Evolutionary conservation across 2,888 invertebrate genomes (phyloP).

Genomic region (Volucella inanis): DNA sequence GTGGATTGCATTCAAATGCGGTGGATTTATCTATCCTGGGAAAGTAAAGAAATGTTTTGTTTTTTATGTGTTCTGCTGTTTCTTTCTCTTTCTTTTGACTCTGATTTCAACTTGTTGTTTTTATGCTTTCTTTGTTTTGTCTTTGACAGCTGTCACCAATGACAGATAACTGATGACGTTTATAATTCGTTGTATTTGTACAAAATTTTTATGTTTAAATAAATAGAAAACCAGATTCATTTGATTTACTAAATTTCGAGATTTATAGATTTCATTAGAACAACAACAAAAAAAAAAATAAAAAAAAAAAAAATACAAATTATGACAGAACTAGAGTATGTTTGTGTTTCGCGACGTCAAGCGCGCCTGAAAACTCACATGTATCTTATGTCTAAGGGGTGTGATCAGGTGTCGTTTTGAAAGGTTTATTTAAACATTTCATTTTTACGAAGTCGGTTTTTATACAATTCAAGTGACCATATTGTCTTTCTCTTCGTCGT

Average conservation of each 20-base stretch:
- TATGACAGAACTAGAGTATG: conserved; percentile 18
- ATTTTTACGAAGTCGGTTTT: conserved; percentile 17
- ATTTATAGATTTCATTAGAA: conserved; percentile 49
- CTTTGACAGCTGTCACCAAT: conserved; percentile 40
- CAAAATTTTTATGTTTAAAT: not conserved
- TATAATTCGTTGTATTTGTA: conserved; percentile 26
- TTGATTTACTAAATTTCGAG: conserved; percentile 59
- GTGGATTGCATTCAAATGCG: conserved; percentile 71
- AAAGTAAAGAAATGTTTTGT: conserved; percentile 35
- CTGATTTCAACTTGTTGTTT: not conserved
- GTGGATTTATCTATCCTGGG: conserved; percentile 44
- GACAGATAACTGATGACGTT: conserved; percentile 25
- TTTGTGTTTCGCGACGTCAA: conserved; percentile 22
- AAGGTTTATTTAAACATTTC: conserved; percentile 38
- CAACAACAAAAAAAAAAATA: conserved; percentile 11
- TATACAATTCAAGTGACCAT: conserved; percentile 63
- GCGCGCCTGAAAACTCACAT: conserved; percentile 57
- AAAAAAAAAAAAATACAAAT: not conserved
- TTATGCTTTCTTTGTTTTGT: not conserved
- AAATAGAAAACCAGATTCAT: conserved; percentile 46
- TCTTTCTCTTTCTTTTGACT: conserved; percentile 7
- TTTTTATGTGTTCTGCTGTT: conserved; percentile 6
- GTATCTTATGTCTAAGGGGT: conserved; percentile 16
- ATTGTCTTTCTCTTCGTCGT: conserved; percentile 67
- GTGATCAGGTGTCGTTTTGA: conserved; percentile 7